Percentiles rank a stretch among this genome's conserved stretches.
phyloP scores from a whole-genome alignment of 2,888 invertebrate genomes.

The Ectobius pallidus region DNA sequence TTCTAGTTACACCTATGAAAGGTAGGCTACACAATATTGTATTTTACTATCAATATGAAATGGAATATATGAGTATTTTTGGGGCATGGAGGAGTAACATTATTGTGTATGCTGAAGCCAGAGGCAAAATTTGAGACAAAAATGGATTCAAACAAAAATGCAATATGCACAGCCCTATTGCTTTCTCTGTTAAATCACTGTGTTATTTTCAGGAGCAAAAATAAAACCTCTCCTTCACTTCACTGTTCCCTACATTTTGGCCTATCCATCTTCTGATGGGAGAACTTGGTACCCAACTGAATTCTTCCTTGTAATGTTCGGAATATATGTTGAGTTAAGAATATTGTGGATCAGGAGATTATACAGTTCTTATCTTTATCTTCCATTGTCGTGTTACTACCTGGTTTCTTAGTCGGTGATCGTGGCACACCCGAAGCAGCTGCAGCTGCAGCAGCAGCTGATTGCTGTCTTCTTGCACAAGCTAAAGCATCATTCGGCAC shows the following conservation, averaged over 20 bases:
- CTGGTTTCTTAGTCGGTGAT: conserved; percentile 51
- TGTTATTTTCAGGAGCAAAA: no score
- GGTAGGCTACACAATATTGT: no score
- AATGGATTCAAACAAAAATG: no score
- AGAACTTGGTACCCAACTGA: conserved; percentile 6
- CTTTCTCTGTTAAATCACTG: no score
- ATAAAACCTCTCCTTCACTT: neutral
- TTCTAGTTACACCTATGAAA: no score
- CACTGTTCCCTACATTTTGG: neutral
- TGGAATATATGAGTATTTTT: no score
- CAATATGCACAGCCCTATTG: conserved; percentile 5
- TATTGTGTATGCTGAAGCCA: no score
- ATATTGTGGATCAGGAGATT: conserved; percentile 72
- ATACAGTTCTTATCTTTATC: conserved; percentile 79
- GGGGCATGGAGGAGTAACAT: no score
- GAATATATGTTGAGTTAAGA: conserved; percentile 6
- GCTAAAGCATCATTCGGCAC: conserved; percentile 92
- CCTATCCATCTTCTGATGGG: neutral
- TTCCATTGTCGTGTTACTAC: conserved; percentile 55
- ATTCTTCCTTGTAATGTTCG: neutral
- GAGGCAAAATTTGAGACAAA: no score
- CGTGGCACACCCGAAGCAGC: conserved; percentile 51
- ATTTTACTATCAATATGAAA: no score
- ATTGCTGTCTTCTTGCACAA: conserved; percentile 73
- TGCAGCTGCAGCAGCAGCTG: conserved; percentile 52